These are phyloP conservation scores for Drosophila parabipectinata DNA, from an alignment of 1,140 invertebrate species.

Conservation along the genomic window DNA sequence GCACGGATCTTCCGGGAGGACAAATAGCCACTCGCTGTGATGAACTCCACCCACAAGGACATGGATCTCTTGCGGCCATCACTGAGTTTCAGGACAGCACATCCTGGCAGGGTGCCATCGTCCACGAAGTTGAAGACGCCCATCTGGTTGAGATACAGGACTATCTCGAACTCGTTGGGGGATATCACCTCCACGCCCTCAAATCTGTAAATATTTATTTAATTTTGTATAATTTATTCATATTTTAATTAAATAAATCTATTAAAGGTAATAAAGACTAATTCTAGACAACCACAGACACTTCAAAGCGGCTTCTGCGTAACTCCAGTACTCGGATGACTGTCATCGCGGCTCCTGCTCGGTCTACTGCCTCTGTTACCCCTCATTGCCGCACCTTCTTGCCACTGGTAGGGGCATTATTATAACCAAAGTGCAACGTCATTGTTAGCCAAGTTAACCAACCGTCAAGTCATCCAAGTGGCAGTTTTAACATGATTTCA, in stretches of 20 bases:
- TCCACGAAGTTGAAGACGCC: slow-evolving; percentile 99
- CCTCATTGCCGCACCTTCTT: neutral
- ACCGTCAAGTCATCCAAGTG: slow-evolving; percentile 57
- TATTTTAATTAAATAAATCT: neutral
- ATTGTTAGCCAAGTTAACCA: slow-evolving; percentile 36
- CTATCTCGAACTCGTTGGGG: slow-evolving; percentile 96
- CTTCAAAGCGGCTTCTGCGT: slow-evolving; percentile 31
- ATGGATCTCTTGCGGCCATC: slow-evolving; percentile 97
- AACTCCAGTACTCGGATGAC: slow-evolving; percentile 35
- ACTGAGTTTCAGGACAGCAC: slow-evolving; percentile 96
- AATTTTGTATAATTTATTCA: neutral
- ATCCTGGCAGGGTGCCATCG: slow-evolving; percentile 97
- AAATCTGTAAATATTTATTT: slow-evolving; percentile 85
- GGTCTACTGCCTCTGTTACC: neutral
- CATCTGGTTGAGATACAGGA: slow-evolving; percentile 98
- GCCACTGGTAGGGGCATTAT: slow-evolving; percentile 12
- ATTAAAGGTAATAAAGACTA: neutral
- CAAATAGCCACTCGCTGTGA: slow-evolving; percentile 97
- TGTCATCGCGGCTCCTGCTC: slow-evolving; percentile 43
- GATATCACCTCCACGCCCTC: slow-evolving; percentile 95
- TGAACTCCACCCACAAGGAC: slow-evolving; percentile 99
- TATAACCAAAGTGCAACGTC: slow-evolving; percentile 54
- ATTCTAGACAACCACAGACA: neutral
- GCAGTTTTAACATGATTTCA: neutral
- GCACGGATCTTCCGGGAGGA: slow-evolving; percentile 97